Conservation (phyloP, 2,113 vertebrate species). For the Xyrauchen texanus region DNA sequence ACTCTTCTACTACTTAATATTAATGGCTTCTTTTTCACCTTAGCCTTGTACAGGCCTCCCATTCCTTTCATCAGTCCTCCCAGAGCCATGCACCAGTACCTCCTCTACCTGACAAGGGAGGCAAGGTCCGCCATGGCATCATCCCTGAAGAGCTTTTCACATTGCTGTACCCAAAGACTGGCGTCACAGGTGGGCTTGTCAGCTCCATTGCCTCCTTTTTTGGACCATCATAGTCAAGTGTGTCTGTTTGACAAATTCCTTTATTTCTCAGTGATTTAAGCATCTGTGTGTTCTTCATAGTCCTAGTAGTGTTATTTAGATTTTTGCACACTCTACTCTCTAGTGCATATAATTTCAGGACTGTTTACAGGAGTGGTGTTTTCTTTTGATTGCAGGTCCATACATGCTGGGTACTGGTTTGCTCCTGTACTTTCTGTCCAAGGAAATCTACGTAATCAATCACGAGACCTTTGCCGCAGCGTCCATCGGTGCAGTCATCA, state of each 20-base stretch:
- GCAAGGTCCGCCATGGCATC: constrained; percentile 88
- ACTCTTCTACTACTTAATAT: too few relatives aligned
- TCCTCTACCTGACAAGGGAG: constrained; percentile 88
- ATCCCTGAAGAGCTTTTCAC: constrained; percentile 94
- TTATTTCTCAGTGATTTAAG: too few relatives aligned
- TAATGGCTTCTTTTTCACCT: not conserved
- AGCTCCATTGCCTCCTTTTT: not conserved
- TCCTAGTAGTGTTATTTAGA: too few relatives aligned
- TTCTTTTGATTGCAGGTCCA: constrained; percentile 76
- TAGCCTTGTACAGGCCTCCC: constrained; percentile 79
- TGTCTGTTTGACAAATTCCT: not conserved
- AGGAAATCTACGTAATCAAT: constrained; percentile 93
- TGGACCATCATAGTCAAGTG: too few relatives aligned
- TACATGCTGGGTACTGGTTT: constrained; percentile 94
- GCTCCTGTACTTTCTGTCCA: constrained; percentile 85
- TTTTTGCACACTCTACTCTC: too few relatives aligned
- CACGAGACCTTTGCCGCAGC: constrained; percentile 80
- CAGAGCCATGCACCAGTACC: constrained; percentile 83
- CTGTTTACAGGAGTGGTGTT: not conserved
- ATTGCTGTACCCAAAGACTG: constrained; percentile 95
- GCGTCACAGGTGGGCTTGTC: constrained; percentile 85
- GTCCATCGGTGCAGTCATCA: constrained; percentile 69
- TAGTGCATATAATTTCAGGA: too few relatives aligned
- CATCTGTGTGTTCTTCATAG: too few relatives aligned
- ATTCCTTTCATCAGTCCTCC: constrained; percentile 80